Evolutionary conservation across 2,888 invertebrate genomes (phyloP).

Genomic region (Molanna angustata): DNA sequence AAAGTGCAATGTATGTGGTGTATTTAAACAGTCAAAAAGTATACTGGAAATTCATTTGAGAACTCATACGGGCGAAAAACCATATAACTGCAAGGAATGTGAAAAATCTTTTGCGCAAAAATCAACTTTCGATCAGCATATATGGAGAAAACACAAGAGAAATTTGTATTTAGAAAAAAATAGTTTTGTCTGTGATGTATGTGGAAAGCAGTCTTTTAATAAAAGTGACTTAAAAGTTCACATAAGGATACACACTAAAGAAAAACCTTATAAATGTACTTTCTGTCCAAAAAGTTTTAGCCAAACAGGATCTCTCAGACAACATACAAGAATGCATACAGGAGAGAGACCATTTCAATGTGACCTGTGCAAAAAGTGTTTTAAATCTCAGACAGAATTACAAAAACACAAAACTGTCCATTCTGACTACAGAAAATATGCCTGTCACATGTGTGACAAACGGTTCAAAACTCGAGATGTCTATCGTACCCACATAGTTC

Average conservation of each 20-base stretch:
- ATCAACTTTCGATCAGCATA: conserved; percentile 17
- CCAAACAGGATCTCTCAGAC: conserved; percentile 40
- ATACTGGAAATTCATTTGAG: conserved; percentile 22
- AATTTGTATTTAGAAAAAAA: neutral
- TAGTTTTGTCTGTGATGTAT: conserved; percentile 41
- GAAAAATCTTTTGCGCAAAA: conserved; percentile 12
- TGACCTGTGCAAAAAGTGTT: conserved; percentile 18
- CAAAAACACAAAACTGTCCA: conserved; percentile 19
- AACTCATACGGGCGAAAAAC: conserved; percentile 23
- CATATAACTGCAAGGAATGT: conserved; percentile 15
- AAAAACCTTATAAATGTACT: conserved; percentile 45
- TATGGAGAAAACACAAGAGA: conserved; percentile 7
- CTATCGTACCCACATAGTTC: conserved; percentile 18
- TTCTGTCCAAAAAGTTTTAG: conserved; percentile 43
- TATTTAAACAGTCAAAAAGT: conserved; percentile 10
- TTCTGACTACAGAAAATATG: conserved; percentile 17
- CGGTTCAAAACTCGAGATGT: conserved; percentile 16
- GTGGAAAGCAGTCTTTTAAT: conserved; percentile 45
- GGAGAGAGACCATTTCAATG: conserved; percentile 25
- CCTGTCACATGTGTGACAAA: conserved; percentile 25
- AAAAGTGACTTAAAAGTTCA: conserved; percentile 43
- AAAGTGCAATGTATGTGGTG: conserved; percentile 15
- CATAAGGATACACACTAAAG: conserved; percentile 46
- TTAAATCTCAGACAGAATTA: conserved; percentile 6
- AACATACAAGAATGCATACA: conserved; percentile 42